Evolutionary conservation across 2,888 invertebrate genomes (phyloP).

Genomic region (Platycheirus rosarum): DNA sequence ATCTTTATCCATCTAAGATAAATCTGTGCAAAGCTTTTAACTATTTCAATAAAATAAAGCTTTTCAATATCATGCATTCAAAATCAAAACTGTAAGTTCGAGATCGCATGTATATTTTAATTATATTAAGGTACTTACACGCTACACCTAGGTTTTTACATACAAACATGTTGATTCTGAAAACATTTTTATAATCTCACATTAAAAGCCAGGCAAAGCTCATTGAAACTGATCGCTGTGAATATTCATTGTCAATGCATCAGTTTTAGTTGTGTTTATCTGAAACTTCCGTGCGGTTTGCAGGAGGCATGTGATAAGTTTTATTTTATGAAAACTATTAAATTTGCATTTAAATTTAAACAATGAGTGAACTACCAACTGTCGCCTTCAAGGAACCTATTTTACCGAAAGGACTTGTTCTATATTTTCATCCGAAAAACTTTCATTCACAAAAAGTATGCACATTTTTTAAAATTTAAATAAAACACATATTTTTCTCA

Average conservation of each 20-base stretch:
- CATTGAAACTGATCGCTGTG: conserved; percentile 8
- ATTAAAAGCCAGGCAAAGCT: conserved; percentile 34
- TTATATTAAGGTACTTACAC: too few species aligned
- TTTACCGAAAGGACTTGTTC: conserved; percentile 83
- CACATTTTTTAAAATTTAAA: conserved; percentile 1
- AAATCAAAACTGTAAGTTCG: too few species aligned
- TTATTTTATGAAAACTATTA: background rate
- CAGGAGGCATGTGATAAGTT: conserved; percentile 61
- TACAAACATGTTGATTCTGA: too few species aligned
- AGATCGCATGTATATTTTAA: too few species aligned
- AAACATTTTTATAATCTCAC: background rate
- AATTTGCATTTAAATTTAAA: background rate
- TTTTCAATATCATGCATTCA: too few species aligned
- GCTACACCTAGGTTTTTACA: too few species aligned
- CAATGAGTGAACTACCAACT: conserved; percentile 57
- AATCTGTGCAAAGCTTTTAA: too few species aligned
- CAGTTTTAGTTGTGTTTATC: conserved; percentile 35
- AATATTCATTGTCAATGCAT: conserved; percentile 6
- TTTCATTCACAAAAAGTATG: conserved; percentile 90
- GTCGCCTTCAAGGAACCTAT: conserved; percentile 78
- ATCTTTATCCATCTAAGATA: too few species aligned
- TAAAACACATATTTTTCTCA: conserved; percentile 7
- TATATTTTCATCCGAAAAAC: conserved; percentile 89
- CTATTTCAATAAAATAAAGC: too few species aligned
- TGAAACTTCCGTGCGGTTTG: conserved; percentile 23